These are phyloP conservation scores for Dryobota labecula DNA, from an alignment of 2,888 invertebrate species.

Conservation along the genomic window DNA sequence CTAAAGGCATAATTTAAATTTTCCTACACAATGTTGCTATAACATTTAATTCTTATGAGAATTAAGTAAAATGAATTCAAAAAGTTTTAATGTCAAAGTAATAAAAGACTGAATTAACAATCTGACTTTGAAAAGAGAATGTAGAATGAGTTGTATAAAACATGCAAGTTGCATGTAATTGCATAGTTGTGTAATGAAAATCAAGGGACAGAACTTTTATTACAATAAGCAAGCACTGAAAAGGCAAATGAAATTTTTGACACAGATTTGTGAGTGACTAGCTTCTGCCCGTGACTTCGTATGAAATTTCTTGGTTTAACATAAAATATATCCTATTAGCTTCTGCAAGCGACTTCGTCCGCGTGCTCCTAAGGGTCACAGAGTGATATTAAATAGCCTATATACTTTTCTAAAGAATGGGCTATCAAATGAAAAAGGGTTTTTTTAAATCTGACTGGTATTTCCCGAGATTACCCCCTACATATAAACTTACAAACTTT, in stretches of 20 bases:
- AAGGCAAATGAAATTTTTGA: neutral
- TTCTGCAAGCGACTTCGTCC: too few relatives aligned
- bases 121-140: constrained; percentile 56
- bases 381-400: too few relatives aligned
- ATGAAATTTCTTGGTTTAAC: too few relatives aligned
- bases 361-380: too few relatives aligned
- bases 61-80: neutral
- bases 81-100: constrained; percentile 29
- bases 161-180: constrained; percentile 2
- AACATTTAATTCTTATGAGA: neutral
- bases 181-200: neutral
- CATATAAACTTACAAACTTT: too few relatives aligned
- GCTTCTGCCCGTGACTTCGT: too few relatives aligned
- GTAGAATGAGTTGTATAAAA: neutral
- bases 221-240: too few relatives aligned
- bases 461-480: too few relatives aligned
- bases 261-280: neutral
- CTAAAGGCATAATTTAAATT: neutral
- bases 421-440: too few relatives aligned
- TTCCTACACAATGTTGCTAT: neutral
- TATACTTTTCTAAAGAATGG: too few relatives aligned
- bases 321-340: too few relatives aligned
- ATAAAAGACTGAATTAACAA: constrained; percentile 26
- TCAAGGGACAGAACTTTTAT: neutral
- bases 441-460: too few relatives aligned